phyloP scores from a whole-genome alignment of 1,140 invertebrate genomes.

The Pogonus chalceus region DNA sequence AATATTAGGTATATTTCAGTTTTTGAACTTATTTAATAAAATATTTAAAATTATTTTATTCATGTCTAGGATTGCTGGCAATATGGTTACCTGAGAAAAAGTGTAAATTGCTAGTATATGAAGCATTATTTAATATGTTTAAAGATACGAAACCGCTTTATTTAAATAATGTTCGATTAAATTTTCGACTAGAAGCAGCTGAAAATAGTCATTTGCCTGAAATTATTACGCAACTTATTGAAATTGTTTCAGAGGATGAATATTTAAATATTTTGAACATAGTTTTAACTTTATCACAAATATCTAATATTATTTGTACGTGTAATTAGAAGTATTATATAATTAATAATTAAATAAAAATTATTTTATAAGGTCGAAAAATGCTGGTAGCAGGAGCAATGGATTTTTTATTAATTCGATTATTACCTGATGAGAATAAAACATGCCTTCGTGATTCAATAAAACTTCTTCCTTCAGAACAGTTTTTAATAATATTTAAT shows the following conservation, averaged over 20 bases:
- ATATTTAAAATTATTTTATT: background rate
- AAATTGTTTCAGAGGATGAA: background rate
- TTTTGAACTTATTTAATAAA: background rate
- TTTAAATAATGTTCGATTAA: background rate
- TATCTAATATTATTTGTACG: background rate
- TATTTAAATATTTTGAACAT: background rate
- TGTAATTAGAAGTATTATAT: background rate
- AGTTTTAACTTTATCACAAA: background rate
- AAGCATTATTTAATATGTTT: background rate
- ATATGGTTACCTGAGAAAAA: background rate
- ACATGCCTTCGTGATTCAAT: too few relatives aligned
- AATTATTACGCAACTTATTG: background rate
- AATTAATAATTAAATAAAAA: background rate
- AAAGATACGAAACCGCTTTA: background rate
- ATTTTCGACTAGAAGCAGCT: background rate
- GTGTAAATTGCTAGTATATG: background rate
- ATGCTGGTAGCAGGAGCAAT: background rate
- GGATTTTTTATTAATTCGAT: background rate
- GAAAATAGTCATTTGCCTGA: constrained; percentile 4
- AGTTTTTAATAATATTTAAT: background rate
- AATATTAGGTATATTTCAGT: background rate
- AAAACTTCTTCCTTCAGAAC: too few relatives aligned
- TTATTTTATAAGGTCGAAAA: background rate
- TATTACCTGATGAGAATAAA: background rate
- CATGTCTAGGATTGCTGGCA: background rate